Percentiles rank a stretch among this genome's conserved stretches.
phyloP scores from a whole-genome alignment of 2,888 invertebrate species.

The Macaria notata region DNA sequence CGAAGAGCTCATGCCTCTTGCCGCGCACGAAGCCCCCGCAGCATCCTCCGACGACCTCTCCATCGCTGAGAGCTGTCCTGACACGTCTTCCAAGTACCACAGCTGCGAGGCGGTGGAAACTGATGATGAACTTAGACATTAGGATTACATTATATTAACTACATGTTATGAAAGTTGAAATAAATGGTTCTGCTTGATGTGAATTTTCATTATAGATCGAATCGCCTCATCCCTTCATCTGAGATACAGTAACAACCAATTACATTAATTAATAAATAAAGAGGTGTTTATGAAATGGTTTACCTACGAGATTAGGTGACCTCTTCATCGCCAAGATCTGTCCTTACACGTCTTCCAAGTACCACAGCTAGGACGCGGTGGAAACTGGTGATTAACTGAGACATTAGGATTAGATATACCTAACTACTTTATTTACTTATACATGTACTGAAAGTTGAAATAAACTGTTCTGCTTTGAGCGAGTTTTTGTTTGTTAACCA shows the following conservation, averaged over 20 bases:
- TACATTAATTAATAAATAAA: too few relatives aligned
- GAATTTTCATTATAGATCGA: too few relatives aligned
- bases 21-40: constrained; percentile 79
- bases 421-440: constrained; percentile 4
- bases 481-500: too few relatives aligned
- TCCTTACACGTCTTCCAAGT: constrained; percentile 88
- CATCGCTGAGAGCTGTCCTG: constrained; percentile 87
- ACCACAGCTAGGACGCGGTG: constrained; percentile 89
- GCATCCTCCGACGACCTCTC: constrained; percentile 85
- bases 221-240: too few relatives aligned
- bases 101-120: constrained; percentile 89
- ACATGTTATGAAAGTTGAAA: not conserved
- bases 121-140: constrained; percentile 75
- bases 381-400: constrained; percentile 82
- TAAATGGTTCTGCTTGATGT: constrained; percentile 5
- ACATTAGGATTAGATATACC: constrained; percentile 44
- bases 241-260: too few relatives aligned
- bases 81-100: constrained; percentile 89
- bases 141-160: constrained; percentile 18
- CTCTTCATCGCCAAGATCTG: constrained; percentile 87
- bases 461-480: constrained; percentile 6
- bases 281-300: too few relatives aligned
- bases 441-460: not conserved
- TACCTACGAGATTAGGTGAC: constrained; percentile 66
- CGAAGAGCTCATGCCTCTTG: constrained; percentile 85